Percentiles rank a stretch among this genome's conserved stretches.
Evolutionary conservation across 64 coral and sea anemone species (phyloP).

Genomic region (Anthopleura sola): DNA sequence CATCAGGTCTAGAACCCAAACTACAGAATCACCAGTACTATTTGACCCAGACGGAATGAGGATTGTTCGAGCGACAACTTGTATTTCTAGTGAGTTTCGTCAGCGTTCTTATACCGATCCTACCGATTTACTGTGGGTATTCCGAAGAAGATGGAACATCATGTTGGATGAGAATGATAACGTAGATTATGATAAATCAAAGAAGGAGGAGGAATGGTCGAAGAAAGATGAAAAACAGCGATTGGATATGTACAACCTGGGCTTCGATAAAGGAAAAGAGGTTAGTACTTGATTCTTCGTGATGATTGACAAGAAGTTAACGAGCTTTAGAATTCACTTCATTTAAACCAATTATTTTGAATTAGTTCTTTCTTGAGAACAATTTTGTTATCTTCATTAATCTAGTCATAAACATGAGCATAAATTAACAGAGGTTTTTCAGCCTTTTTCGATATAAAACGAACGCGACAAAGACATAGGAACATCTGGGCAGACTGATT

Average conservation of each 20-base stretch:
- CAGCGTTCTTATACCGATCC: conserved; percentile 53
- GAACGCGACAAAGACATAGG: not conserved
- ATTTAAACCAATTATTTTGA: not conserved
- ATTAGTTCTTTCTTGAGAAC: not conserved
- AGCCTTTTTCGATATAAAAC: not conserved
- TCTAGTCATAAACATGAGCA: no score
- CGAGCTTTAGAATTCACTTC: not conserved
- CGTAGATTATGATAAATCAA: not conserved
- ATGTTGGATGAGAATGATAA: conserved; percentile 12
- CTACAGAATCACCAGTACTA: not conserved
- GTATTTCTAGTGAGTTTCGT: not conserved
- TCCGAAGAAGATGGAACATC: conserved; percentile 26
- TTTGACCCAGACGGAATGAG: conserved; percentile 11
- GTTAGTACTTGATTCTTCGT: not conserved
- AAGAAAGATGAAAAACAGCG: not conserved
- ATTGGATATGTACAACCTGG: not conserved
- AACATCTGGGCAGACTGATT: not conserved
- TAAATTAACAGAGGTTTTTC: no score
- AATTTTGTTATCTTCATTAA: not conserved
- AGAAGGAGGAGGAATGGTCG: not conserved
- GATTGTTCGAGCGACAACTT: not conserved
- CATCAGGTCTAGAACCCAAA: not conserved
- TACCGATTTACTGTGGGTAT: conserved; percentile 51
- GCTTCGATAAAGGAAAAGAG: not conserved
- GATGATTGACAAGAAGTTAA: not conserved